These are phyloP conservation scores for Meda fulgida DNA, from an alignment of 2,797 vertebrate genomes.

Conservation along the genomic window DNA sequence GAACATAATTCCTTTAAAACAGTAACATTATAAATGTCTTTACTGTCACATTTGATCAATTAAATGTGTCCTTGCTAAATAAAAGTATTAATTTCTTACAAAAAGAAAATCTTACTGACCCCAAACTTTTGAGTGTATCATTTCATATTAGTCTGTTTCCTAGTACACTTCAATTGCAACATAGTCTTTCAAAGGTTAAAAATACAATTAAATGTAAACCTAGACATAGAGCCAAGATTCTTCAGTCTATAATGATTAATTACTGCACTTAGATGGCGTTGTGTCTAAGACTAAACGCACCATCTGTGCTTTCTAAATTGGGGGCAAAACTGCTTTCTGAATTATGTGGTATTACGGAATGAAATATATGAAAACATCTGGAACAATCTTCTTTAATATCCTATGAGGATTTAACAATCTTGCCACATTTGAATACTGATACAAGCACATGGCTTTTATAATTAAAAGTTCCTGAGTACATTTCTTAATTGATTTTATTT, in stretches of 20 bases:
- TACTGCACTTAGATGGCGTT: slow-evolving; percentile 1
- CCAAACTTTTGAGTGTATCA: background rate
- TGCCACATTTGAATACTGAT: slow-evolving; percentile 2
- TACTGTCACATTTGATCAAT: background rate
- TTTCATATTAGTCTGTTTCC: background rate
- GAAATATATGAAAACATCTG: slow-evolving; percentile 31
- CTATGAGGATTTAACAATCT: background rate
- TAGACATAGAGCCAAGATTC: background rate
- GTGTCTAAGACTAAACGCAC: slow-evolving; percentile 8
- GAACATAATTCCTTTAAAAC: too few relatives aligned
- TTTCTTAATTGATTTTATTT: slow-evolving; percentile 39
- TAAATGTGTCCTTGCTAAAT: background rate
- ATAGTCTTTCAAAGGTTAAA: background rate
- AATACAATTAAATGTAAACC: background rate
- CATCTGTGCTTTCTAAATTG: slow-evolving; percentile 45
- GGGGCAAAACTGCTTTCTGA: slow-evolving; percentile 34
- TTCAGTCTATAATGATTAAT: slow-evolving; percentile 21
- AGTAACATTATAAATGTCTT: background rate
- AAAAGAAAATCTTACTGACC: background rate
- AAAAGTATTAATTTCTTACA: background rate
- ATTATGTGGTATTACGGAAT: slow-evolving; percentile 7
- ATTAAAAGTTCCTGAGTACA: slow-evolving; percentile 9
- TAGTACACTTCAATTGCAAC: background rate
- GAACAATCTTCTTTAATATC: slow-evolving; percentile 26
- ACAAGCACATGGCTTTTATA: slow-evolving; percentile 21